A percentile compares a stretch with the other conserved stretches of the same genome.
phyloP scores from a whole-genome alignment of 2,113 vertebrate species.

The Macrotis lagotis region DNA sequence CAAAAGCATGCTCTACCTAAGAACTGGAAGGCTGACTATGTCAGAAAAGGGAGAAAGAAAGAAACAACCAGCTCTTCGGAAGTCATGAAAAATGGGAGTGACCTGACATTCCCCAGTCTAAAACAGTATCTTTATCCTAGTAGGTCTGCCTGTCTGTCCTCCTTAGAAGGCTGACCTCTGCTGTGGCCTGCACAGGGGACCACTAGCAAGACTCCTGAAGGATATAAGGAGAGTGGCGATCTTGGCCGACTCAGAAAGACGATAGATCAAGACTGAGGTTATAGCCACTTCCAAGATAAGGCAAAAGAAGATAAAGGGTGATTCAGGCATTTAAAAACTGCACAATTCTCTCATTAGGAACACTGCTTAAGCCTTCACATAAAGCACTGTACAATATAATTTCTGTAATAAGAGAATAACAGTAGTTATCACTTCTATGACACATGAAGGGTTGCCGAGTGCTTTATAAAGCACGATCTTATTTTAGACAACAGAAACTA shows the following conservation, averaged over 20 bases:
- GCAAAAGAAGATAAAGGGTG: neutral
- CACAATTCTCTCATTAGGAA: neutral
- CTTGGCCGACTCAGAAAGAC: neutral
- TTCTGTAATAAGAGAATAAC: neutral
- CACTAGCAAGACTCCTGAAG: rapidly evolving
- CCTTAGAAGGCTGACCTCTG: rapidly evolving
- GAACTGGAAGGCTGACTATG: neutral
- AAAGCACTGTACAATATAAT: neutral
- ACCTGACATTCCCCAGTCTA: rapidly evolving
- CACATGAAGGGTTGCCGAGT: neutral
- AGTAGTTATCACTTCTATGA: neutral
- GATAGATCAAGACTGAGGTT: rapidly evolving
- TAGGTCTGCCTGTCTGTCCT: neutral
- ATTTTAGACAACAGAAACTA: neutral
- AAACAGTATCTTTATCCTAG: neutral
- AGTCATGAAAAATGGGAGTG: neutral
- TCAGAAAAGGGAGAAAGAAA: neutral
- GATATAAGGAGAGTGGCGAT: rapidly evolving
- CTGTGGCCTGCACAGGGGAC: rapidly evolving
- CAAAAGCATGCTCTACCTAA: neutral
- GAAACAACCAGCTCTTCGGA: no score
- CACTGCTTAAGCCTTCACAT: neutral
- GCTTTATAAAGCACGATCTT: neutral
- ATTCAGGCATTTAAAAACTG: neutral
- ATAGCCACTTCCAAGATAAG: neutral